A percentile compares a stretch with the other conserved stretches of the same genome.
Evolutionary conservation across 2,888 invertebrate species (phyloP).

Genomic region (Zygothrica quintamaculata): DNA sequence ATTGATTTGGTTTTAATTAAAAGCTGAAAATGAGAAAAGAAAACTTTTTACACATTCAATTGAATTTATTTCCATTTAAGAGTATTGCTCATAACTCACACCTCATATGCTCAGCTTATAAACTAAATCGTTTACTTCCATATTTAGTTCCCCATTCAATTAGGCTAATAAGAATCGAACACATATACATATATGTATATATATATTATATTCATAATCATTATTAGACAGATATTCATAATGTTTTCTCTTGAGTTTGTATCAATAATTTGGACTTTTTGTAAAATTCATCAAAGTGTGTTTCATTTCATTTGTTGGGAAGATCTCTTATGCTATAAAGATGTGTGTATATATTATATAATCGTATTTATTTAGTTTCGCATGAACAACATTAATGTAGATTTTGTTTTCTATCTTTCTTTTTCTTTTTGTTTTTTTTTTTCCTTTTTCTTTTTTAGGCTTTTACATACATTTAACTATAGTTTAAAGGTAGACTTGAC

Average conservation of each 20-base stretch:
- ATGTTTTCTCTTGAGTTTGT: slow-evolving; percentile 32
- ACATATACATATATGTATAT: too few relatives aligned
- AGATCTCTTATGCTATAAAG: slow-evolving; percentile 41
- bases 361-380: slow-evolving; percentile 40
- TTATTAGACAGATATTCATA: slow-evolving; percentile 35
- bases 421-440: too few relatives aligned
- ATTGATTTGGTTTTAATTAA: too few relatives aligned
- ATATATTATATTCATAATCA: slow-evolving; percentile 3
- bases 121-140: slow-evolving; percentile 52
- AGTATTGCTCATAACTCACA: slow-evolving; percentile 62
- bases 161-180: slow-evolving; percentile 70
- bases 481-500: slow-evolving; percentile 59
- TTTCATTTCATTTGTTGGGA: slow-evolving; percentile 22
- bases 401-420: too few relatives aligned
- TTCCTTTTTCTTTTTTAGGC: too few relatives aligned
- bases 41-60: slow-evolving; percentile 64
- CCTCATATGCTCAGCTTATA: slow-evolving; percentile 62
- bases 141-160: slow-evolving; percentile 49
- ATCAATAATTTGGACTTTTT: slow-evolving; percentile 74
- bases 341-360: slow-evolving; percentile 34
- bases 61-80: slow-evolving; percentile 66
- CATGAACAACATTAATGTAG: slow-evolving; percentile 77
- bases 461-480: slow-evolving; percentile 56
- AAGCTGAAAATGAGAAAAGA: slow-evolving; percentile 1
- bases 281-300: slow-evolving; percentile 77